phyloP scores from a whole-genome alignment of 2,113 vertebrate genomes.

The Seriola aureovittata region DNA sequence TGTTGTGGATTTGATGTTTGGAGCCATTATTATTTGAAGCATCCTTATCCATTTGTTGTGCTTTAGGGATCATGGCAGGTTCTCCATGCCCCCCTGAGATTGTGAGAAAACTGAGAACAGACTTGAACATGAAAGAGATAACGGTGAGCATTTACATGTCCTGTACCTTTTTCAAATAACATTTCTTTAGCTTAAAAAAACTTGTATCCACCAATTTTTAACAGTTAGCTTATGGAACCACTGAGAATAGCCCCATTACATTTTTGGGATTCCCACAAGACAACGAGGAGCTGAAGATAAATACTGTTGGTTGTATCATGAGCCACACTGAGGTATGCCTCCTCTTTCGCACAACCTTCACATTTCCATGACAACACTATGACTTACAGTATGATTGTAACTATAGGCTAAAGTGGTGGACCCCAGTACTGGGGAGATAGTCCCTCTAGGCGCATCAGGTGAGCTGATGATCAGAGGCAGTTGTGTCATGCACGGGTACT shows the following conservation, averaged over 20 bases:
- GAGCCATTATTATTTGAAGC: no score
- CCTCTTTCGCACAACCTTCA: background rate
- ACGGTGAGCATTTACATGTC: slow-evolving; percentile 81
- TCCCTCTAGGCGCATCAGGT: slow-evolving; percentile 86
- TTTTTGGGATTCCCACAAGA: slow-evolving; percentile 89
- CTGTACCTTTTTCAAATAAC: background rate
- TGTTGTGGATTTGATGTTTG: background rate
- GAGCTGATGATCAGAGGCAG: slow-evolving; percentile 93
- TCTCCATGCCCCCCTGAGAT: slow-evolving; percentile 89
- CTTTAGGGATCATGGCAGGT: slow-evolving; percentile 89
- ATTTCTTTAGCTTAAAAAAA: background rate
- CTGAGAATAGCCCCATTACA: slow-evolving; percentile 94
- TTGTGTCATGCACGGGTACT: slow-evolving; percentile 95
- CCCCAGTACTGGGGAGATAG: slow-evolving; percentile 71
- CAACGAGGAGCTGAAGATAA: slow-evolving; percentile 78
- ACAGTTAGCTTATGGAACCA: slow-evolving; percentile 92
- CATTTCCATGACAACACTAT: background rate
- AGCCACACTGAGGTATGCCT: slow-evolving; percentile 91
- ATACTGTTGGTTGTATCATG: slow-evolving; percentile 88
- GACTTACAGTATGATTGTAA: background rate
- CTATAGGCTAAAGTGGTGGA: slow-evolving; percentile 92
- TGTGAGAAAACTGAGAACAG: slow-evolving; percentile 79
- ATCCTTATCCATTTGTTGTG: slow-evolving; percentile 8
- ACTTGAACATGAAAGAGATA: slow-evolving; percentile 86
- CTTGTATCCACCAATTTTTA: background rate